Evolutionary conservation across 2,113 vertebrate genomes (phyloP), one percentile per base, ranked within the genome.

Genomic region (Plecotus auritus): DNA sequence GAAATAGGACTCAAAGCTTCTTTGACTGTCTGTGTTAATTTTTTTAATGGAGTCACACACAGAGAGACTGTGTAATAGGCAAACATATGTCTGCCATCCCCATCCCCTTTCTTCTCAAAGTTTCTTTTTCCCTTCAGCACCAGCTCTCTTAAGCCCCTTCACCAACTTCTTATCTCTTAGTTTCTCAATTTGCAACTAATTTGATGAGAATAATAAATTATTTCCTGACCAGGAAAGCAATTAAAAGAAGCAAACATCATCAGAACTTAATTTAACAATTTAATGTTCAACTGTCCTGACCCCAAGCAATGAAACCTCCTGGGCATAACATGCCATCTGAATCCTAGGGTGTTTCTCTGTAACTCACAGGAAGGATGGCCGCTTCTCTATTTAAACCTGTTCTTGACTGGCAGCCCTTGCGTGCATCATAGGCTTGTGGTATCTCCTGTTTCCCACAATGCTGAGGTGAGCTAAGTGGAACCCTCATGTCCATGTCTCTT

Each of bases 181-280:
- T 82, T 93, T 76, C 59, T 91, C 80, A 85, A 82, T 51, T 70
- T 85, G 45, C 3, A 81, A 59, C 72, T 59, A 93, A 93, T 67
- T 85, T 59, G 23, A 85, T 85, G n/a, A 82, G 56, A 93, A 74
- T 32, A 84, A 80, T 84, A 78, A 86, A 85, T 66, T 88, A 82
- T 74, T 93, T 93, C 45, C 67, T 88, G 51, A 47, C 42, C 13
- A 85, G 20, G 20, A 85, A 94, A 88, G 42, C 12, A 18, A 82
- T 28, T 9, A 47, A 85, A 88, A 92, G 80, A 85, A n/a, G 49
- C 37, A 77, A 90, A 72, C 51, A 85, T 82, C 72, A 35, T 94
- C 70, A 88, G 72, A 91, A 70, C 45, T 84, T 76, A 69, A 74
- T 83, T 88, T 66, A 86, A 90, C 59, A 90, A 92, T 78, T 73